Conservation (phyloP, 2,113 vertebrate species). For the Pelodiscus sinensis region DNA sequence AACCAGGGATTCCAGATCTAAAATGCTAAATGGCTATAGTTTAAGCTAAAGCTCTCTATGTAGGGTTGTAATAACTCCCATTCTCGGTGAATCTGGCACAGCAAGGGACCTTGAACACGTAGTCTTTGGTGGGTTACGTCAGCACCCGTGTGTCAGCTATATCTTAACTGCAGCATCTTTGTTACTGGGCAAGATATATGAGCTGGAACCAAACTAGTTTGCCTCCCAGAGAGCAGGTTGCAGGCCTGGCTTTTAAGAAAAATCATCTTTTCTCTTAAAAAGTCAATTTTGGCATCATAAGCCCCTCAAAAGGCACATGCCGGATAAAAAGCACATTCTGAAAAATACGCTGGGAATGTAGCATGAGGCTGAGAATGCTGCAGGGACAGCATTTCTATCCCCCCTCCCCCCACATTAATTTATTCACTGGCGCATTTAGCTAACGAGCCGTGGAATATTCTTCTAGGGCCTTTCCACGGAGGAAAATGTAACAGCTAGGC, state of each 20-base stretch:
- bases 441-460: background rate
- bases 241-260: constrained; percentile 3
- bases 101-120: constrained; percentile 44
- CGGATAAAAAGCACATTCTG: background rate
- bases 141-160: constrained; percentile 62
- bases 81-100: constrained; percentile 10
- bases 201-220: constrained; percentile 49
- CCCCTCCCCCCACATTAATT: fast-evolving
- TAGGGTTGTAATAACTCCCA: background rate
- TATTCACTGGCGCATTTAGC: background rate
- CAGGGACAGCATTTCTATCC: background rate
- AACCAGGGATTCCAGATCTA: fast-evolving
- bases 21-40: background rate
- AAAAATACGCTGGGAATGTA: background rate
- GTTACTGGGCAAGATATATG: constrained; percentile 57
- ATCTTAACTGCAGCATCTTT: constrained; percentile 68
- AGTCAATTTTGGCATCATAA: background rate
- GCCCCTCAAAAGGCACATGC: fast-evolving
- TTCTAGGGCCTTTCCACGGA: background rate
- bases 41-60: background rate
- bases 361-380: background rate
- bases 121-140: constrained; percentile 16
- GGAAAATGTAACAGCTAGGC: background rate
- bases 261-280: constrained; percentile 50
- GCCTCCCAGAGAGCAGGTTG: background rate